These are phyloP conservation scores for Chaetoderma sp. DNA, from an alignment of 2,888 invertebrate genomes.

Conservation along the genomic window DNA sequence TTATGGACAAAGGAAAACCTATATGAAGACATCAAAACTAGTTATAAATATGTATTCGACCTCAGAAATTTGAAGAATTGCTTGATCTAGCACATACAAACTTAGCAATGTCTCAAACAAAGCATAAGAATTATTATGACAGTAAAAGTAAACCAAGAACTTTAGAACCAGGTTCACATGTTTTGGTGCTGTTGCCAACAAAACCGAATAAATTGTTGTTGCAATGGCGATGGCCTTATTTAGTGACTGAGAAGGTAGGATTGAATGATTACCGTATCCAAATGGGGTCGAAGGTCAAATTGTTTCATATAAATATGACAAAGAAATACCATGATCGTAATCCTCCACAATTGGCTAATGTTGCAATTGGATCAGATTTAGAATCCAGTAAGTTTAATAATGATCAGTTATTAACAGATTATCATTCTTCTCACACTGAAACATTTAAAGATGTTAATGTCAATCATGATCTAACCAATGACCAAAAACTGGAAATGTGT, in stretches of 20 bases:
- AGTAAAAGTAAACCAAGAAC: conserved; percentile 20
- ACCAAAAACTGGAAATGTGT: background rate
- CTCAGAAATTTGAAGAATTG: conserved; percentile 32
- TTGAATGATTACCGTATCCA: conserved; percentile 26
- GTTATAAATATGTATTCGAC: conserved; percentile 39
- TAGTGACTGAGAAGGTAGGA: background rate
- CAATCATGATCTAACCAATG: background rate
- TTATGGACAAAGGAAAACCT: conserved; percentile 25
- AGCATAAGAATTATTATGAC: conserved; percentile 32
- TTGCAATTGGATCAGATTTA: background rate
- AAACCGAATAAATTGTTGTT: conserved; percentile 39
- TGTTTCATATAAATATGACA: conserved; percentile 30
- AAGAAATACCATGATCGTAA: conserved; percentile 16
- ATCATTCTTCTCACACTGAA: background rate
- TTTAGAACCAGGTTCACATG: conserved; percentile 33
- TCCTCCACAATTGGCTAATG: background rate
- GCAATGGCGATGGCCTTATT: conserved; percentile 24
- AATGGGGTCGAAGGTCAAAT: conserved; percentile 19
- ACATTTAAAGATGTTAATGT: background rate
- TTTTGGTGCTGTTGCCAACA: conserved; percentile 38
- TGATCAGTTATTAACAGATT: background rate
- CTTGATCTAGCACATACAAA: conserved; percentile 27
- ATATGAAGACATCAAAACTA: conserved; percentile 15
- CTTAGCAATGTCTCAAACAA: conserved; percentile 6
- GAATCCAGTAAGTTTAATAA: background rate